Conservation (phyloP, 2,888 invertebrate genomes). For the Gastracanthus pulcherrimus region DNA sequence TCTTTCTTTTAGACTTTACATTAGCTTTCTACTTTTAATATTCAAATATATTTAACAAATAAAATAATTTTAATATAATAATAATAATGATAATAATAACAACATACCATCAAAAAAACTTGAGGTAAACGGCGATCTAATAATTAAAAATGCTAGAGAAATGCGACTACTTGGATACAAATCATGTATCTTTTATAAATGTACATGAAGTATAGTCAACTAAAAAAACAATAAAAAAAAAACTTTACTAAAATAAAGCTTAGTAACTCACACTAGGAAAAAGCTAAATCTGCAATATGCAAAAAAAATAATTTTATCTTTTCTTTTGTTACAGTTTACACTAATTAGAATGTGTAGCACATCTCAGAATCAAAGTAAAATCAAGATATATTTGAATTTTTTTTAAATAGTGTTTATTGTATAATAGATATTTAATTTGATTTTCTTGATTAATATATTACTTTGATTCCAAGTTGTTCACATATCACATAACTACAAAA, state of each 20-base stretch:
- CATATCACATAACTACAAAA: constrained; percentile 20
- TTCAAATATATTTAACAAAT: constrained; percentile 49
- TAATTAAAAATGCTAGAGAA: constrained; percentile 41
- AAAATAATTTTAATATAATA: constrained; percentile 42
- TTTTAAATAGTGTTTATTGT: neutral
- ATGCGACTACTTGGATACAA: constrained; percentile 34
- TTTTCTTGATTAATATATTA: constrained; percentile 11
- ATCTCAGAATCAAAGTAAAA: constrained; percentile 30
- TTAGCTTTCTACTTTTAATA: constrained; percentile 29
- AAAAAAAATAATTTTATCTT: neutral
- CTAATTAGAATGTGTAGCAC: constrained; percentile 11
- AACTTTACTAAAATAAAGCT: constrained; percentile 18
- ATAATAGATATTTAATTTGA: neutral
- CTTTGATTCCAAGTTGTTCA: constrained; percentile 16
- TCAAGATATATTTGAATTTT: neutral
- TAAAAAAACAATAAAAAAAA: constrained; percentile 33
- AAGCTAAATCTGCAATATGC: constrained; percentile 13
- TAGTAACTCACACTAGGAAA: constrained; percentile 2
- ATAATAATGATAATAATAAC: constrained; percentile 40
- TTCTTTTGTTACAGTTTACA: neutral
- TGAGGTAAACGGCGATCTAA: constrained; percentile 39
- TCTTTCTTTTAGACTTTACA: constrained; percentile 13
- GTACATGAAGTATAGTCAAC: constrained; percentile 20
- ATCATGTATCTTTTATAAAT: neutral
- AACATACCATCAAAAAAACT: constrained; percentile 40